Evolutionary conservation across 2,797 vertebrate genomes (phyloP).

Genomic region (Helostoma temminkii): DNA sequence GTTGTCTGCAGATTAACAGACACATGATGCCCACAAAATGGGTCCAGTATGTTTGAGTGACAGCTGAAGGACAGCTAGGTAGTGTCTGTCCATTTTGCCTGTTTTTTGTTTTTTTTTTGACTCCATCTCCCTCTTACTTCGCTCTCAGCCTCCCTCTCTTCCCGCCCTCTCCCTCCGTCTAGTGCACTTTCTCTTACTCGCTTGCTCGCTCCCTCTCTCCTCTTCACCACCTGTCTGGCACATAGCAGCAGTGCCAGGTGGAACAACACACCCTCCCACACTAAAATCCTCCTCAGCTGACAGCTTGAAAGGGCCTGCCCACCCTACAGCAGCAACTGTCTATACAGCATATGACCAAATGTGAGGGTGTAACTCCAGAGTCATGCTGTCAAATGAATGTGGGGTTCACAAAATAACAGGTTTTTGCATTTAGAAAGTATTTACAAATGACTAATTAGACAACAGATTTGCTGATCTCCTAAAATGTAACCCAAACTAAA

Average conservation of each 20-base stretch:
- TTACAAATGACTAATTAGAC: background rate
- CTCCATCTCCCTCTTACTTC: slow-evolving; percentile 7
- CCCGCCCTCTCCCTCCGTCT: background rate
- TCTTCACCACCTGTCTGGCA: slow-evolving; percentile 80
- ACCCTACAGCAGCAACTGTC: slow-evolving; percentile 70
- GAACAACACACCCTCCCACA: slow-evolving; percentile 68
- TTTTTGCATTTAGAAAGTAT: background rate
- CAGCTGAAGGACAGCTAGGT: slow-evolving; percentile 49
- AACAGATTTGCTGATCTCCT: background rate
- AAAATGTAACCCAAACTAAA: background rate
- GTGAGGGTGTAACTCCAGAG: slow-evolving; percentile 56
- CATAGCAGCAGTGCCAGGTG: slow-evolving; percentile 75
- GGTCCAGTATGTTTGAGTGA: slow-evolving; percentile 40
- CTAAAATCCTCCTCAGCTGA: slow-evolving; percentile 59
- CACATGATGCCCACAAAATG: slow-evolving; percentile 38
- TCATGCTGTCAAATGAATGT: slow-evolving; percentile 21
- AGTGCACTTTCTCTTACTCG: background rate
- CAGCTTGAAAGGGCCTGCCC: slow-evolving; percentile 69
- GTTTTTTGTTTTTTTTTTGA: background rate
- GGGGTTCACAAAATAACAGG: background rate
- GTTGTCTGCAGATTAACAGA: slow-evolving; percentile 12
- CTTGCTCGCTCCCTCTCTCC: slow-evolving; percentile 37
- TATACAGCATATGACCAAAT: slow-evolving; percentile 60
- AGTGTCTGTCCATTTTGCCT: background rate
- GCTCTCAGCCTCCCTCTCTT: background rate